phyloP scores from a whole-genome alignment of 1,140 invertebrate genomes.

The Wiebesia pumilae region DNA sequence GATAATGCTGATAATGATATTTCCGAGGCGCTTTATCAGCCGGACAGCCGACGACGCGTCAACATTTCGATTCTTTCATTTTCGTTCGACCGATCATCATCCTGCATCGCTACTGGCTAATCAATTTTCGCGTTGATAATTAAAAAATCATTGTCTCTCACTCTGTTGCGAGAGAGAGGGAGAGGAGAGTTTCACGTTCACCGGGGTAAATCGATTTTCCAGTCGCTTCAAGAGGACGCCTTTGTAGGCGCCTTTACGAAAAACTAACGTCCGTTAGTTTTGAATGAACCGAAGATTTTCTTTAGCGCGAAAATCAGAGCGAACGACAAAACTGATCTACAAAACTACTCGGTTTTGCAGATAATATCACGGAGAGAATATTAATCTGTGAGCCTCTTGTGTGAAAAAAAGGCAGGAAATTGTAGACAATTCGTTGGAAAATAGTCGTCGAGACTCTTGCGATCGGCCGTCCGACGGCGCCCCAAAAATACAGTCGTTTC shows the following conservation, averaged over 20 bases:
- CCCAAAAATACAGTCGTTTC: slow-evolving; percentile 41
- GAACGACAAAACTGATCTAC: neutral
- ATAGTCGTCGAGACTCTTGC: neutral
- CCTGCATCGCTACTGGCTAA: neutral
- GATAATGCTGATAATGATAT: neutral
- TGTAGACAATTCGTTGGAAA: neutral
- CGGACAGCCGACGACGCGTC: slow-evolving; percentile 23
- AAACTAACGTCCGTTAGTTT: neutral
- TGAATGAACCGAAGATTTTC: neutral
- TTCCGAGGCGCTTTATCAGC: slow-evolving; percentile 10
- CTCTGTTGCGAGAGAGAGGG: neutral
- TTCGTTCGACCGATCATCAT: neutral
- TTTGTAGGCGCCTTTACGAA: neutral
- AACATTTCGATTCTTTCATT: neutral
- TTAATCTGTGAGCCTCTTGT: neutral
- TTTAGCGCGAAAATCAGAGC: too few species aligned
- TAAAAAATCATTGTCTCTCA: neutral
- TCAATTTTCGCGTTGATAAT: neutral
- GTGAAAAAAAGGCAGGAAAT: neutral
- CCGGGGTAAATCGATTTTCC: neutral
- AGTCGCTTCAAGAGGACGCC: neutral
- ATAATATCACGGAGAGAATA: too few species aligned
- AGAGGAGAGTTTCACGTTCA: neutral
- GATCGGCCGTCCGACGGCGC: slow-evolving; percentile 23
- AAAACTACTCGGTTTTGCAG: neutral